A percentile compares a stretch with the other conserved stretches of the same genome.
Evolutionary conservation across 2,113 vertebrate species (phyloP).

Genomic region (Ophthalmolycus amberensis): DNA sequence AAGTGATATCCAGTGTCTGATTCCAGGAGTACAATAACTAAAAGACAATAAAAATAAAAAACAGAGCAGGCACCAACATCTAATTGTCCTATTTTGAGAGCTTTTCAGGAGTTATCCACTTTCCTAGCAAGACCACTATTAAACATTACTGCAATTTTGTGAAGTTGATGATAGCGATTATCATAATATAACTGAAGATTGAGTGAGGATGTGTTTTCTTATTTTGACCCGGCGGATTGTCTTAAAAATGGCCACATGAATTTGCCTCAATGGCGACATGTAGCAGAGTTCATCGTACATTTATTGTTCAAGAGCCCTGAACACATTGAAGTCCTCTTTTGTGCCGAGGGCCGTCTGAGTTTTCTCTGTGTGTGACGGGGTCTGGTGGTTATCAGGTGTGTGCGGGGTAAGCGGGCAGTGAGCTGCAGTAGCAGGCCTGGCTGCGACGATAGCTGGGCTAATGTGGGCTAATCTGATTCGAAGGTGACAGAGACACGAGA

Average conservation of each 20-base stretch:
- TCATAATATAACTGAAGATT: not conserved
- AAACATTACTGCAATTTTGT: not conserved
- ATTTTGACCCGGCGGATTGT: not conserved
- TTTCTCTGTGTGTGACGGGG: not conserved
- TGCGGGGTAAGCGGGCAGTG: not conserved
- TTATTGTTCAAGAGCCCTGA: constrained; percentile 3
- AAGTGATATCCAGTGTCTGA: constrained; percentile 43
- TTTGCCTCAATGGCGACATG: not conserved
- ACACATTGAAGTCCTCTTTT: not conserved
- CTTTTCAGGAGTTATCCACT: not conserved
- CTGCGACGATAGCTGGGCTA: constrained; percentile 56
- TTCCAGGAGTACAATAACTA: constrained; percentile 3
- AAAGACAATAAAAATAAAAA: not conserved
- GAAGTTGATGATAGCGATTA: not conserved
- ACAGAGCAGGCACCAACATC: not conserved
- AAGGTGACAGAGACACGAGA: constrained; percentile 72
- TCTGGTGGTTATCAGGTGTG: constrained; percentile 10
- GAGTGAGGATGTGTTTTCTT: not conserved
- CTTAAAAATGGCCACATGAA: not conserved
- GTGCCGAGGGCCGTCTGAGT: not conserved
- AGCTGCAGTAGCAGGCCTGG: constrained; percentile 40
- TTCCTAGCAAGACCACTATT: not conserved
- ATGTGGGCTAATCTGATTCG: constrained; percentile 78
- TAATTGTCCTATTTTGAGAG: not conserved
- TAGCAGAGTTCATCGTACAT: not conserved